These are phyloP conservation scores for Dufourea novaeangliae DNA, from an alignment of 1,140 invertebrate genomes.

Conservation along the genomic window DNA sequence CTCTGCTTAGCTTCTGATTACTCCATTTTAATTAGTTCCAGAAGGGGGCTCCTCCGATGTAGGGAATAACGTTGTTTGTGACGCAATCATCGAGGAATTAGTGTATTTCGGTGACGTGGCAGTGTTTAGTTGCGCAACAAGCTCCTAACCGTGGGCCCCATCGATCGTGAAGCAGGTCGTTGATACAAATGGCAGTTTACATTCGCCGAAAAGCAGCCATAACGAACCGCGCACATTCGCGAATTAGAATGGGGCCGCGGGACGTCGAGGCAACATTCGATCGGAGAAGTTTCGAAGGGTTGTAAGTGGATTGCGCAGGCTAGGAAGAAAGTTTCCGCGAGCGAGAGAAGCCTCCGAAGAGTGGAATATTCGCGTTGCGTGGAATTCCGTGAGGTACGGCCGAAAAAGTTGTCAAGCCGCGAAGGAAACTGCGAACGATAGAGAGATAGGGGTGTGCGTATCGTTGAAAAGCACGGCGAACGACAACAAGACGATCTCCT, in stretches of 20 bases:
- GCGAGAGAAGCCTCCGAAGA: background rate
- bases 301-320: background rate
- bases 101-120: too few species aligned
- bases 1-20: too few species aligned
- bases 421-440: conserved; percentile 6
- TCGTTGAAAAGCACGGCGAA: conserved; percentile 56
- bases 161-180: background rate
- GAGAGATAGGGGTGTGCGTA: background rate
- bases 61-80: too few species aligned
- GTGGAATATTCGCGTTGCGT: conserved; percentile 37
- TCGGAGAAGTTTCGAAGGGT: background rate
- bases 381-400: conserved; percentile 47
- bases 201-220: background rate
- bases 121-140: background rate
- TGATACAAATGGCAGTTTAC: background rate
- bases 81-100: too few species aligned
- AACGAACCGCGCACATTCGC: background rate
- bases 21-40: too few species aligned
- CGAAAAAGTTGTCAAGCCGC: conserved; percentile 59
- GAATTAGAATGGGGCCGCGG: background rate
- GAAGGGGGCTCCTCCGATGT: too few species aligned
- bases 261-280: background rate
- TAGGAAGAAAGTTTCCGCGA: background rate
- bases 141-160: background rate
- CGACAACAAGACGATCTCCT: conserved; percentile 49